These are phyloP conservation scores for Amitus sp. DNA, from an alignment of 2,888 invertebrate genomes.

Conservation along the genomic window DNA sequence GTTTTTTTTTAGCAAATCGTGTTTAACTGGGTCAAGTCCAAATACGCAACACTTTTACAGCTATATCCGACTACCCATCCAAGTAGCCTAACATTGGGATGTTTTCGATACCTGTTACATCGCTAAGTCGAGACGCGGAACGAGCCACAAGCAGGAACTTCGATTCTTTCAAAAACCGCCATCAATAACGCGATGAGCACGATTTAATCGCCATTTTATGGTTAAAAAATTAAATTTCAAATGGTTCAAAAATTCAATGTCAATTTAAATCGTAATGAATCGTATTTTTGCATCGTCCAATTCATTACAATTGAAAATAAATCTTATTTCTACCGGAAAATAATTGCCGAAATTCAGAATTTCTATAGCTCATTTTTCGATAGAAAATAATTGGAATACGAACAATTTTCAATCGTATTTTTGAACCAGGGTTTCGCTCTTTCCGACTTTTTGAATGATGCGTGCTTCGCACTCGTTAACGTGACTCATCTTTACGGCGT, in stretches of 20 bases:
- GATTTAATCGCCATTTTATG: no score
- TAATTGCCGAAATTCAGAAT: no score
- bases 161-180: slow-evolving; percentile 8
- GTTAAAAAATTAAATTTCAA: no score
- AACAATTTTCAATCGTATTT: no score
- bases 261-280: not conserved
- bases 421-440: no score
- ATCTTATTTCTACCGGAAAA: no score
- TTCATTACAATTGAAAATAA: no score
- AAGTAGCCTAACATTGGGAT: slow-evolving; percentile 31
- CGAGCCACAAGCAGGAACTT: slow-evolving; percentile 27
- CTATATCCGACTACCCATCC: slow-evolving; percentile 31
- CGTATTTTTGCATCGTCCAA: no score
- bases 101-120: slow-evolving; percentile 16
- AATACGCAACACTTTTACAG: slow-evolving; percentile 30
- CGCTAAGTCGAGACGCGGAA: slow-evolving; percentile 18
- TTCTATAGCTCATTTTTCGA: no score
- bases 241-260: no score
- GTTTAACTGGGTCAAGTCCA: slow-evolving; percentile 27
- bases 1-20: slow-evolving; percentile 16
- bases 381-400: no score
- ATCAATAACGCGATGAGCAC: no score
- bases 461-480: slow-evolving; percentile 4
- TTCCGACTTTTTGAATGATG: not conserved
- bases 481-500: slow-evolving; percentile 11